Percentiles rank a stretch among this genome's conserved stretches.
Evolutionary conservation across 2,797 vertebrate species (phyloP).

Genomic region (Scolopax bukidnonensis): DNA sequence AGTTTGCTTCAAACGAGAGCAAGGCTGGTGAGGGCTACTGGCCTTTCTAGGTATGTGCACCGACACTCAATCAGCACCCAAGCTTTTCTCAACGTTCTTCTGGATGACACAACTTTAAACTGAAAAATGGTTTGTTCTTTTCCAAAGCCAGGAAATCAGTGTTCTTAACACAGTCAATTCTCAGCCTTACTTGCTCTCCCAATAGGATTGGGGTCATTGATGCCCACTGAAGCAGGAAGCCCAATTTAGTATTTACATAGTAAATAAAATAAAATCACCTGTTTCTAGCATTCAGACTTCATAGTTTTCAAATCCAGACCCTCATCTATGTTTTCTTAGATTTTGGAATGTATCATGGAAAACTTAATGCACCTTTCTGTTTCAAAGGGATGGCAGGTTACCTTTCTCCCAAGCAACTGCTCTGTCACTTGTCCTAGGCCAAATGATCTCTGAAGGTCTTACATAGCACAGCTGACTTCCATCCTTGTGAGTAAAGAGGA

Average conservation of each 20-base stretch:
- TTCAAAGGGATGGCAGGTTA: not conserved
- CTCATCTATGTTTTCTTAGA: not conserved
- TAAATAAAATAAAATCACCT: not conserved
- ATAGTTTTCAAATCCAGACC: not conserved
- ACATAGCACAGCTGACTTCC: not conserved
- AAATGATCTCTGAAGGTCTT: not conserved
- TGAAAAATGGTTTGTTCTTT: not conserved
- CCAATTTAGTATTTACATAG: not conserved
- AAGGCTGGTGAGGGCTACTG: not conserved
- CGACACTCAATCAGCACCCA: not conserved
- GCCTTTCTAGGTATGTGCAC: not conserved
- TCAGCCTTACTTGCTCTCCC: not conserved
- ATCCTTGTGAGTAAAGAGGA: not conserved
- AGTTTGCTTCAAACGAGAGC: not conserved
- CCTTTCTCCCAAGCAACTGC: not conserved
- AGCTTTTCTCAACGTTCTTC: not conserved
- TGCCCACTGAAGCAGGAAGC: not conserved
- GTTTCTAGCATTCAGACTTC: not conserved
- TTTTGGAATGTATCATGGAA: not conserved
- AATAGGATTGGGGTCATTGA: not conserved
- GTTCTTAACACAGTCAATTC: not conserved
- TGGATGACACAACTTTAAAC: not conserved
- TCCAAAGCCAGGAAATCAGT: not conserved
- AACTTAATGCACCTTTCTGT: not conserved
- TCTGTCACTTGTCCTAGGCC: not conserved